Evolutionary conservation across 2,888 invertebrate species (phyloP), one percentile per base, ranked within the genome.

Genomic region (Panopea generosa): DNA sequence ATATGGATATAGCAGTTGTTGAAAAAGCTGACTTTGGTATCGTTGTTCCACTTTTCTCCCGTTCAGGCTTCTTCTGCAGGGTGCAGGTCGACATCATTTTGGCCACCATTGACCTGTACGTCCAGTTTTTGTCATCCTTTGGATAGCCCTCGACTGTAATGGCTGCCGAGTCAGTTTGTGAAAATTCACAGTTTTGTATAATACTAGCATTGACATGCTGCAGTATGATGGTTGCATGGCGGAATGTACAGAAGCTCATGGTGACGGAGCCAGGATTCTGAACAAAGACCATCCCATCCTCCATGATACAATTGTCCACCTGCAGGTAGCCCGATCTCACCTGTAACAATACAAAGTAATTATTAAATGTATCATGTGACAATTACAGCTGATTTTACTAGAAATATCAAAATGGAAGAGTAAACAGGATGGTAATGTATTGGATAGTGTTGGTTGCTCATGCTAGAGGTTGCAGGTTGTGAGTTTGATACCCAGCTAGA

Each of bases 301-400:
- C 90, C 53, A 91, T 57, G 18, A 88, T 88, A 71, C 90, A 91
- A 80, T 89, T 89, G 75, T 91, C 90, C 18, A 91, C 84, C 73
- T 91, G 90, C 20, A 90, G 69, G 71, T 89, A 89, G 0, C 90
- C 90, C 40, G 82, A 79, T 27, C 85, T 71, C 3, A 90, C 86
- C 90, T 90, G 73, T 1, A 82, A 72, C 22, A 47, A 45, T n/a
- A n/a, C 61, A 67, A 7, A 33, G 26, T n/a, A n/a, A n/a, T n/a
- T n/a, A n/a, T n/a, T 24, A 50, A 2, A 50, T 24, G 22, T 47
- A 16, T 11, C 40, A 40, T n/a, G n/a, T n/a, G n/a, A n/a, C n/a
- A n/a, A n/a, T n/a, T n/a, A n/a, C n/a, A n/a, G n/a, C n/a, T n/a
- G n/a, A n/a, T n/a, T n/a, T n/a, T n/a, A n/a, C n/a, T n/a, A n/a